Percentiles rank a stretch among this genome's conserved stretches.
These are phyloP conservation scores for Tichodroma muraria DNA, from an alignment of 2,113 vertebrate species.

Conservation along the genomic window DNA sequence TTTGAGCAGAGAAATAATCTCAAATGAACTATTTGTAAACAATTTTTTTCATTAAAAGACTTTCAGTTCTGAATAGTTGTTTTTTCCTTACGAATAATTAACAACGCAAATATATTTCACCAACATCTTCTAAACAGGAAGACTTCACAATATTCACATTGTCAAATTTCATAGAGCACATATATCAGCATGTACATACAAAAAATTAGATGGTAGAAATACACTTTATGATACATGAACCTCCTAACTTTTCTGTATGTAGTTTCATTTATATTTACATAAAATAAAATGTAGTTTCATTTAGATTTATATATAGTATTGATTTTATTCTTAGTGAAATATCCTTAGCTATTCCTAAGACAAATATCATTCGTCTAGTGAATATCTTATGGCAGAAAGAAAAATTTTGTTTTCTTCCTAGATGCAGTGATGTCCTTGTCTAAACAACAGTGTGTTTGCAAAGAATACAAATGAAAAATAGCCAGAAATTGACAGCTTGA, in stretches of 20 bases:
- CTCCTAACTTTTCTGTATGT: neutral
- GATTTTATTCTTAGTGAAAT: neutral
- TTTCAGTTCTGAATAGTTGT: neutral
- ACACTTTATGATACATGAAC: neutral
- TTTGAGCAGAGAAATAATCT: neutral
- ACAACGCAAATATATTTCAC: neutral
- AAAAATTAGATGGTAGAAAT: neutral
- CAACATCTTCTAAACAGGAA: neutral
- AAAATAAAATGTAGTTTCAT: too few species aligned
- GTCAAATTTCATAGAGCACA: neutral
- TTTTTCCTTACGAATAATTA: neutral
- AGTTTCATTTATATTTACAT: too few species aligned
- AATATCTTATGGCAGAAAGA: neutral
- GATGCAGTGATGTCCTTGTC: neutral
- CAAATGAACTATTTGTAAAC: neutral
- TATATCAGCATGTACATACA: neutral
- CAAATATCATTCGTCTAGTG: neutral
- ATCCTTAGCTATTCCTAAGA: neutral
- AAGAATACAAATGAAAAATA: conserved; percentile 41
- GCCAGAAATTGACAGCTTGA: conserved; percentile 61
- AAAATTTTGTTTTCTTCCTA: neutral
- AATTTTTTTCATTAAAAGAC: neutral
- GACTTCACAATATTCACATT: neutral
- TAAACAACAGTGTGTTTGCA: conserved; percentile 25
- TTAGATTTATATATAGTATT: neutral